Base-by-base conservation (phyloP, 2,113 vertebrate species). In the Indri indri region DNA sequence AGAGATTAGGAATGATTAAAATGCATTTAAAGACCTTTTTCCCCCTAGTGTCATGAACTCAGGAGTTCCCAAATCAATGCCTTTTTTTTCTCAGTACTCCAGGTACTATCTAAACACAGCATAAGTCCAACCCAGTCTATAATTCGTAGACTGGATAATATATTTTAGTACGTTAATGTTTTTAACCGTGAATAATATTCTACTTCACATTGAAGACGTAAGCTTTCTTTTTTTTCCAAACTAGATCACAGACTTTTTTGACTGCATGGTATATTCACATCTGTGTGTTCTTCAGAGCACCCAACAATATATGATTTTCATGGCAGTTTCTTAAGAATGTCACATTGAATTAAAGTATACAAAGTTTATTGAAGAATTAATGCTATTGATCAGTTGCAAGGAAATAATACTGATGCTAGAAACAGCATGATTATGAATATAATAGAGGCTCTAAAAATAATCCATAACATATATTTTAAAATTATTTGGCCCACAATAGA, bases 311-410 rank as follows among this genome's bases (percentile, higher is more conserved):
- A 47, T 79, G 20, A 81, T 82, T 45, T 73, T 63, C 12, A 14
- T 32, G 80, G 37, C 23, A 70, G 16, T 65, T 25, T 88, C 70
- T 65, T 94, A n/a, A 66, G 4, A 95, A 88, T 81, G 11, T 3
- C 30, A 63, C 30, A 61, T 12, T 88, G 54, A 83, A 59, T 93
- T 91, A 79, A 83, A 88, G 45, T 63, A 66, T 4, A 76, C 8
- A 91, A 95, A 92, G 37, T 8, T 79, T 73, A 68, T 52, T 92
- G 50, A 88, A 94, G 3, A 4, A 83, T 82, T 63, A 95, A 63
- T 95, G 47, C 3, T 54, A 74, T 34, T 63, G 30, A 2, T 82
- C 8, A 70, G 40, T 65, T 95, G 47, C 50, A 80, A 96, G 92
- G 13, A 91, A 90, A 68, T 68, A 73, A 68, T 82, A 45, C 11